Conservation (phyloP, 1,140 invertebrate species). For the Drosophila guanche region DNA sequence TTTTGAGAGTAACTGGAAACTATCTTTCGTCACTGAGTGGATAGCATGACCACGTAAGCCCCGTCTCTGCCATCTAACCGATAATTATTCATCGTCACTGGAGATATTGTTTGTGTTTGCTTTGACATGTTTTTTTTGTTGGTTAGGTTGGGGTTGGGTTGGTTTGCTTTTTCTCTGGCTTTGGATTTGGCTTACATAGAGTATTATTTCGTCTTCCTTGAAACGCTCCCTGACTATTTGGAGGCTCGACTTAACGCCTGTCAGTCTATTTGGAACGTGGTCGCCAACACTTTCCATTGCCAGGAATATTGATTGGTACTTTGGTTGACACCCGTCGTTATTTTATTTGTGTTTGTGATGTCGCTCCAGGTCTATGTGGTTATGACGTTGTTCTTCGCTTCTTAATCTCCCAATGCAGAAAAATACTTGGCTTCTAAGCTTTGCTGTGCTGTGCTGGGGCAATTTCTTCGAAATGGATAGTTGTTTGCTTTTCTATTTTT, state of each 20-base stretch:
- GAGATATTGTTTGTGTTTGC: no score
- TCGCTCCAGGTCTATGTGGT: background rate
- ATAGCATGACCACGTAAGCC: no score
- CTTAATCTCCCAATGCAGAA: slow-evolving; percentile 33
- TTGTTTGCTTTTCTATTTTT: slow-evolving; percentile 58
- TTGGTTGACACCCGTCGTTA: background rate
- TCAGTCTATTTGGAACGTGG: slow-evolving; percentile 24
- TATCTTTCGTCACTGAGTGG: no score
- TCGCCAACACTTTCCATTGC: slow-evolving; percentile 45
- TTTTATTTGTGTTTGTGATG: slow-evolving; percentile 2
- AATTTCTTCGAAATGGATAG: slow-evolving; percentile 21
- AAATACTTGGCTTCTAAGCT: slow-evolving; percentile 33
- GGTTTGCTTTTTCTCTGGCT: background rate
- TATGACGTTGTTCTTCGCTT: background rate
- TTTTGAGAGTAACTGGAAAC: no score
- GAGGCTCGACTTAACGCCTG: slow-evolving; percentile 8
- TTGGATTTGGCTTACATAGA: slow-evolving; percentile 49
- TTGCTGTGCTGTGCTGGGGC: slow-evolving; percentile 2
- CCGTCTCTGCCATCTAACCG: no score
- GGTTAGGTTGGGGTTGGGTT: slow-evolving; percentile 6
- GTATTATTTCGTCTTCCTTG: slow-evolving; percentile 72
- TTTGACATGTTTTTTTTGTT: background rate
- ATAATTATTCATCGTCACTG: slow-evolving; percentile 1
- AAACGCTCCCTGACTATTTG: slow-evolving; percentile 73
- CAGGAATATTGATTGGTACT: slow-evolving; percentile 5